Evolutionary conservation across 1,140 invertebrate genomes (phyloP), one percentile per base, ranked within the genome.

Genomic region (Drosophila lowei): DNA sequence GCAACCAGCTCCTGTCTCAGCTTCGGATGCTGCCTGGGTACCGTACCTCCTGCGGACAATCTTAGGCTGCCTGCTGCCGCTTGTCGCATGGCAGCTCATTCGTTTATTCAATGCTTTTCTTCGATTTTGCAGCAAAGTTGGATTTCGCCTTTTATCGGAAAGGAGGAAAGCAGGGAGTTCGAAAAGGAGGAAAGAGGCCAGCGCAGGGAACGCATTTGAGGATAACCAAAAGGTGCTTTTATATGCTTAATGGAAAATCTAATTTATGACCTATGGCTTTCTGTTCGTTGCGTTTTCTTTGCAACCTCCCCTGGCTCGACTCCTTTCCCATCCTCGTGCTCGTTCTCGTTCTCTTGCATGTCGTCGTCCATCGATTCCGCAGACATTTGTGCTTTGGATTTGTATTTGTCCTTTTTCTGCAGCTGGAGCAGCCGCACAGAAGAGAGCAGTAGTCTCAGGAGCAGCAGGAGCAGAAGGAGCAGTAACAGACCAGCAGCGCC

Each of bases 241-340:
- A 88, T 88, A 88, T 88, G 83, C 83, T 88, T 88, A 88, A 88
- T 88, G 83, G 83, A 88, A 88, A 88, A 88, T 88, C 83, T 88
- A 88, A 88, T 88, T 88, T 88, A 88, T 88, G 83, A 88, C 83
- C 83, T 88, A 88, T 88, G 83, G 83, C 83, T 88, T 88, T 88
- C 84, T 88, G 71, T 83, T 88, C 83, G 84, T 68, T 86, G 81
- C 83, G 77, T 88, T 88, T 88, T 78, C 81, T 74, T 62, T 49
- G 71, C 79, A 70, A 30, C 30, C 30, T 30, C 30, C 30, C 30
- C 30, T 30, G 30, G 8, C 30, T 54, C 43, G 53, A 28, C n/a
- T 38, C 13, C 67, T 8, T 42, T n/a, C 28, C 48, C 15, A n/a
- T 11, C 11, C 25, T 42, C 42, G 46, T 61, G 15, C 49, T 61